These are phyloP conservation scores for Aphis craccivora DNA, from an alignment of 1,140 invertebrate species.

Conservation along the genomic window DNA sequence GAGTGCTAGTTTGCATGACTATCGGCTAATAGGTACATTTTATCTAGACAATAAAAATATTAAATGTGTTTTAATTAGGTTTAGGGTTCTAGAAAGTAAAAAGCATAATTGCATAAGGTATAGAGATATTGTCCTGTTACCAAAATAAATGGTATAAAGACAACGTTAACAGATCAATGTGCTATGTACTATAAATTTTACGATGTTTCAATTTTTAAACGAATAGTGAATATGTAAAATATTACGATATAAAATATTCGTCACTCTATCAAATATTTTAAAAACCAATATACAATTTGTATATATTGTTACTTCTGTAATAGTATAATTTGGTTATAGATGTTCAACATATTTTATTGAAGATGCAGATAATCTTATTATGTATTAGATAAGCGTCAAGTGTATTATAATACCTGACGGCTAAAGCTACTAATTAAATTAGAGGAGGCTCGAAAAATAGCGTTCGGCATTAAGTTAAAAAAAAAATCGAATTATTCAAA, in stretches of 20 bases:
- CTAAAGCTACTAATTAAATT: constrained; percentile 18
- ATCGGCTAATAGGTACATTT: neutral
- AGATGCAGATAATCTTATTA: neutral
- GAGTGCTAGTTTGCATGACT: neutral
- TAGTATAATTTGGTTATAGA: neutral
- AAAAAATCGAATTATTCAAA: constrained; percentile 17
- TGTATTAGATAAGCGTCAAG: neutral
- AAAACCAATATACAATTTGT: neutral
- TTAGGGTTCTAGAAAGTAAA: neutral
- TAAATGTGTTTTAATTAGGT: neutral
- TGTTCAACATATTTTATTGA: neutral
- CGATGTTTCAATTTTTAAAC: neutral
- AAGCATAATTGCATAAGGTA: neutral
- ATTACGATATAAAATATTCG: neutral
- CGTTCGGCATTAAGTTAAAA: neutral
- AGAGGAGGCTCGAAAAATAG: neutral
- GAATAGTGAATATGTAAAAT: neutral
- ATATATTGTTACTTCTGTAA: neutral
- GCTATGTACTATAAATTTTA: neutral
- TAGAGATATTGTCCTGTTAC: neutral
- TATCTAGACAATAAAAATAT: neutral
- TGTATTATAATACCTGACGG: neutral
- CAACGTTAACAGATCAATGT: neutral
- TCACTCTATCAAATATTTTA: neutral
- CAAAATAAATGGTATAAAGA: neutral